Conservation (phyloP, 2,797 vertebrate species). For the Aphelocoma californica region DNA sequence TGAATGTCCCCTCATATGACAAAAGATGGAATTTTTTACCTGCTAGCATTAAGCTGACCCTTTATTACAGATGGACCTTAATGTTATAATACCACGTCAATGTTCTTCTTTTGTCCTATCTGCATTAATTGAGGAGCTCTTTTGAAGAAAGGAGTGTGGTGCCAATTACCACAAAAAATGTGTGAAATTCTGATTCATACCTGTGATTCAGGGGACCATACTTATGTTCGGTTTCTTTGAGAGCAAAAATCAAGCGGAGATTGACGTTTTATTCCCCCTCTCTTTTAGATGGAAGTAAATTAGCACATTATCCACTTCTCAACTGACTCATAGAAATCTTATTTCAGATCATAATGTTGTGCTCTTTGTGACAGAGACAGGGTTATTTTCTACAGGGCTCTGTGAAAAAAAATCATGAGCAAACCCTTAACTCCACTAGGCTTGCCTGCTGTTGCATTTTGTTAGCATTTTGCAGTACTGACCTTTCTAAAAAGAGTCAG, state of each 20-base stretch:
- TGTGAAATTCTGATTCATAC: conserved; percentile 26
- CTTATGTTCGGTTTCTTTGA: conserved; percentile 33
- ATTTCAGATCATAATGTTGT: conserved; percentile 36
- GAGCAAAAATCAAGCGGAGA: conserved; percentile 8
- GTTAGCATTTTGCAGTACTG: background rate
- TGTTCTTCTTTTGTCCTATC: conserved; percentile 4
- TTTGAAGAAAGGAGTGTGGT: background rate
- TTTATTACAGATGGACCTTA: background rate
- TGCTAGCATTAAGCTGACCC: background rate
- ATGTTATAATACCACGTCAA: background rate
- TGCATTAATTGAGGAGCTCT: conserved; percentile 43
- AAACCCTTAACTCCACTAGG: background rate
- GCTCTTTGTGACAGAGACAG: background rate
- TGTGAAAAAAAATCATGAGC: background rate
- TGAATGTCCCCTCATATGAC: background rate
- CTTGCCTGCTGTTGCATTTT: background rate
- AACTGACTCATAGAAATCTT: conserved; percentile 52
- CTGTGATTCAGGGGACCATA: conserved; percentile 12
- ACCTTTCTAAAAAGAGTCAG: background rate
- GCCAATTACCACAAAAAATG: conserved; percentile 8
- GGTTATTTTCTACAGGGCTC: background rate
- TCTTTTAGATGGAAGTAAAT: conserved; percentile 14
- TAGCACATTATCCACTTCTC: conserved; percentile 39
- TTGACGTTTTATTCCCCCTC: background rate
- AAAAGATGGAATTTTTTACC: background rate